A percentile compares a stretch with the other conserved stretches of the same genome.
Conservation (phyloP, 2,113 vertebrate genomes). For the Sphyrna mokarran region DNA sequence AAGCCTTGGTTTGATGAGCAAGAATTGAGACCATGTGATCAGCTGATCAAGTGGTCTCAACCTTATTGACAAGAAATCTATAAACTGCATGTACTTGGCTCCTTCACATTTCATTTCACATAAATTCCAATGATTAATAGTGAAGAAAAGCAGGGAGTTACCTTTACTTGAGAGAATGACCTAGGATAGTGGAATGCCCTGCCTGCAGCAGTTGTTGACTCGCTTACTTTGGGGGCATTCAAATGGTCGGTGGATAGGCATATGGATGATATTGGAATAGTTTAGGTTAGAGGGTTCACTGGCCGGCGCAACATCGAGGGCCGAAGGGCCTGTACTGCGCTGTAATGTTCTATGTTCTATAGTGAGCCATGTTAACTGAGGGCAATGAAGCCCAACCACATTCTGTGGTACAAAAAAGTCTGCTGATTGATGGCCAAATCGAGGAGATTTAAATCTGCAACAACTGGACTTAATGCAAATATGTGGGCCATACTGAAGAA, state of each 20-base stretch:
- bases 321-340: too few species aligned
- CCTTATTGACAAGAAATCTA: not conserved
- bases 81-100: not conserved
- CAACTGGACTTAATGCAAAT: not conserved
- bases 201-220: too few species aligned
- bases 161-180: not conserved
- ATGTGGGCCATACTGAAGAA: not conserved
- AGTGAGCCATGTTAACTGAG: not conserved
- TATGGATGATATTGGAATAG: too few species aligned
- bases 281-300: too few species aligned
- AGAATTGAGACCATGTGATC: not conserved
- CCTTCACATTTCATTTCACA: too few species aligned
- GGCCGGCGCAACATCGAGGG: too few species aligned
- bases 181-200: too few species aligned
- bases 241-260: too few species aligned
- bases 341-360: too few species aligned
- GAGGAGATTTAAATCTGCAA: not conserved
- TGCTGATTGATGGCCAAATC: not conserved
- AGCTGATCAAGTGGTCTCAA: not conserved
- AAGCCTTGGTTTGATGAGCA: not conserved
- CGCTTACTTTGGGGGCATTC: too few species aligned
- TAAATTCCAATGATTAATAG: not conserved
- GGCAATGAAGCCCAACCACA: not conserved
- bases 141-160: not conserved
- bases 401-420: not conserved